These are phyloP conservation scores for Laticauda colubrina DNA, from an alignment of 2,113 vertebrate genomes.

Conservation along the genomic window DNA sequence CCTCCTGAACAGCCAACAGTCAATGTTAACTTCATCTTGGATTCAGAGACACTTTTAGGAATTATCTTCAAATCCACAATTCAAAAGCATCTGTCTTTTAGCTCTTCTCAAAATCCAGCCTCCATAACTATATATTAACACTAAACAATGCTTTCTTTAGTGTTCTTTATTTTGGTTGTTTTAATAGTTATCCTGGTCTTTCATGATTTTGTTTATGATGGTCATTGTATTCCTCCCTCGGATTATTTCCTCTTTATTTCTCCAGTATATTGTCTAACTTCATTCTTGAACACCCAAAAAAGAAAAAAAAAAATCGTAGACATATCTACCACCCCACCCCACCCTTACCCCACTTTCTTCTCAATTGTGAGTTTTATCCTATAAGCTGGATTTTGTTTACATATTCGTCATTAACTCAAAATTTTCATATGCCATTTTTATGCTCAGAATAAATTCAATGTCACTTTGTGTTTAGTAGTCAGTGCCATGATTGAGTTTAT, in stretches of 20 bases:
- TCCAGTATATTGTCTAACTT: not conserved
- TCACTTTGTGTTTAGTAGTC: not conserved
- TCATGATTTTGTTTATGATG: not conserved
- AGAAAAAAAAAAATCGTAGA: not conserved
- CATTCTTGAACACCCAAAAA: not conserved
- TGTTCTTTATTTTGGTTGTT: not conserved
- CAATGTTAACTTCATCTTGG: not conserved
- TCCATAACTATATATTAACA: not conserved
- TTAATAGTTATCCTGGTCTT: not conserved
- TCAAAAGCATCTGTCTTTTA: not conserved
- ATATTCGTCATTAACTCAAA: not conserved
- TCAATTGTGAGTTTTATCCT: not conserved
- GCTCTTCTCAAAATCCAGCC: not conserved
- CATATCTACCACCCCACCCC: not conserved
- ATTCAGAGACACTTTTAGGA: not conserved
- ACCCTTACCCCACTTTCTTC: not conserved
- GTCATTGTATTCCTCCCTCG: not conserved
- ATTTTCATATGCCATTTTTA: not conserved
- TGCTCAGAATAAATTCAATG: not conserved
- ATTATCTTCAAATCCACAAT: not conserved
- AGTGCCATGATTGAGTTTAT: not conserved
- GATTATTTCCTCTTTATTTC: not conserved
- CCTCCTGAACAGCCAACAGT: not conserved
- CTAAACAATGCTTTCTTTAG: not conserved
- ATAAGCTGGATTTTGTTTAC: not conserved